Base-by-base conservation (phyloP, 2,113 vertebrate species). In the Psilopsiagon aurifrons region DNA sequence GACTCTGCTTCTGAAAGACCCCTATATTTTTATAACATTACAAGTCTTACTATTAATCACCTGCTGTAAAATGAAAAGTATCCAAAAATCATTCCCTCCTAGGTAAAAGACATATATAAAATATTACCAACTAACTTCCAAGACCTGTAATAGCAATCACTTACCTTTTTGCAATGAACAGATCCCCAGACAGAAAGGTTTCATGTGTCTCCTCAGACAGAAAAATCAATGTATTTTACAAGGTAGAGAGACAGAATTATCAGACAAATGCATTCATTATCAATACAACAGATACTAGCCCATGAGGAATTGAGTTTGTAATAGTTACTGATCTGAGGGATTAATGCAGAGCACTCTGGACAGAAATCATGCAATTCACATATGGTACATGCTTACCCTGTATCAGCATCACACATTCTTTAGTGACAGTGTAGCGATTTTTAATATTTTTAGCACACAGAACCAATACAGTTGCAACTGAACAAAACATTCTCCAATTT, bases 301-400 rank as follows among this genome's bases (percentile, higher is more conserved):
- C 2, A 1, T 16, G 17, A 23, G 37, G 6, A 47, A 43, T 0
- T 1, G 80, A 59, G 39, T 33, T 46, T 41, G 49, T 87, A 62
- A 35, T 14, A 4, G 0, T 3, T 76, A 27, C 67, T 66, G 66
- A 85, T 60, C 84, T 70, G 24, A 77, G 23, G 39, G 49, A 79
- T 76, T 41, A 83, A 49, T n/a, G 31, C 44, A 3, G n/a, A 63
- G 24, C 16, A 17, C 35, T 57, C 39, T 49, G 71, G 62, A 64
- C 60, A 91, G 41, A 24, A 77, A 68, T 46, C 35, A 13, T 68
- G 23, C 25, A 46, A 6, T 54, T 64, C 66, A 17, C 8, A 2
- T 4, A 13, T 6, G 9, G 28, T 3, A 47, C 35, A 11, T 3
- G 4, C 7, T 47, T 52, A 0, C 3, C 28, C 22, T 6, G 11